These are phyloP conservation scores for Terebella lapidaria DNA, from an alignment of 2,888 invertebrate species.

Conservation along the genomic window DNA sequence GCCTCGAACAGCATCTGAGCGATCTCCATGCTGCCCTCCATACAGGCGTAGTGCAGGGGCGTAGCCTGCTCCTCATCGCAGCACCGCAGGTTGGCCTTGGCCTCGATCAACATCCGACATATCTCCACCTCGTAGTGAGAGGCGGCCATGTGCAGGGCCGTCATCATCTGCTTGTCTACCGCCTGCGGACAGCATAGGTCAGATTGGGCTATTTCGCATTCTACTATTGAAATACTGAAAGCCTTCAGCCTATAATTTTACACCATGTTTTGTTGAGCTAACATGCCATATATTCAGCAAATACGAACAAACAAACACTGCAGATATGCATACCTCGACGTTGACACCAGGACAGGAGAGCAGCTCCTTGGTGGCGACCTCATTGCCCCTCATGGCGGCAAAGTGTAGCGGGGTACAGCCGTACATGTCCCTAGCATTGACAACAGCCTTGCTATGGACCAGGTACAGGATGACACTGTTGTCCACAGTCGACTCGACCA, in stretches of 20 bases:
- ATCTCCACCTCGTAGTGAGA: slow-evolving; percentile 47
- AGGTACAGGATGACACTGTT: slow-evolving; percentile 37
- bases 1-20: slow-evolving; percentile 63
- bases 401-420: slow-evolving; percentile 71
- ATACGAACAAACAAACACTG: background rate
- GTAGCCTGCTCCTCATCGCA: slow-evolving; percentile 58
- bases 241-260: too few species aligned
- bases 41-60: slow-evolving; percentile 78
- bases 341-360: slow-evolving; percentile 64
- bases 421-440: slow-evolving; percentile 57
- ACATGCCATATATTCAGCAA: too few species aligned
- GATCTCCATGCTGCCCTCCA: slow-evolving; percentile 58
- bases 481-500: slow-evolving; percentile 16
- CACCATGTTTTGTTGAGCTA: too few species aligned
- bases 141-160: slow-evolving; percentile 62
- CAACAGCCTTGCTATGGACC: slow-evolving; percentile 58
- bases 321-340: slow-evolving; percentile 57
- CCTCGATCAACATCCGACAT: slow-evolving; percentile 51
- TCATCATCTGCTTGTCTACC: slow-evolving; percentile 68
- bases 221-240: too few species aligned
- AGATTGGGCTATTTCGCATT: too few species aligned
- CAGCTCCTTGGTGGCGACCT: slow-evolving; percentile 67
- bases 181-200: slow-evolving; percentile 33
- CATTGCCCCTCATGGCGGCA: slow-evolving; percentile 71
- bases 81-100: slow-evolving; percentile 63